These are phyloP conservation scores for Lasiommata megera DNA, from an alignment of 2,888 invertebrate species.

Conservation along the genomic window DNA sequence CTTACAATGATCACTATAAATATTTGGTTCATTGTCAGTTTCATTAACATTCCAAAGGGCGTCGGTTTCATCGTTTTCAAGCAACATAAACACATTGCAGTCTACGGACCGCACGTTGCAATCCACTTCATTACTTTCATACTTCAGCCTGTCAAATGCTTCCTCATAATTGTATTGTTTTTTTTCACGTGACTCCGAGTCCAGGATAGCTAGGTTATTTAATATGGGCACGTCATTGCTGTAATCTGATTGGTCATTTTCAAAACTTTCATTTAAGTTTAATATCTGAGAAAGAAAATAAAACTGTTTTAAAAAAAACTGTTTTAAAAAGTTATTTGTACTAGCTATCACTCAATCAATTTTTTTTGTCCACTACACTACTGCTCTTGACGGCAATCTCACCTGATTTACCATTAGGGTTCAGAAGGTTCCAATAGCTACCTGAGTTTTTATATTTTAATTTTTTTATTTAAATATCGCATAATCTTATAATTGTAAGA, in stretches of 20 bases:
- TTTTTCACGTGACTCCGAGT: background rate
- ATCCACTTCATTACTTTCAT: background rate
- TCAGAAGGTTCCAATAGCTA: background rate
- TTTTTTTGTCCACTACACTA: too few relatives aligned
- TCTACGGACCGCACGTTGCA: background rate
- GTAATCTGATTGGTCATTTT: background rate
- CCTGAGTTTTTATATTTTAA: too few relatives aligned
- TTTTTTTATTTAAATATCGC: too few relatives aligned
- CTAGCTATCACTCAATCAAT: too few relatives aligned
- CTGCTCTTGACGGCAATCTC: too few relatives aligned
- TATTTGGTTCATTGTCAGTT: too few relatives aligned
- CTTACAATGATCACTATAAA: too few relatives aligned
- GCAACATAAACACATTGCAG: background rate
- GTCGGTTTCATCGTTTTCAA: background rate
- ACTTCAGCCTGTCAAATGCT: background rate
- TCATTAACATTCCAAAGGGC: background rate
- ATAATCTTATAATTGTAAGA: too few relatives aligned
- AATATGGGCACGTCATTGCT: background rate
- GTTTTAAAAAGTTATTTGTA: too few relatives aligned
- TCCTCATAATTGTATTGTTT: background rate
- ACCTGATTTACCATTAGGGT: background rate
- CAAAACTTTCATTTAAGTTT: background rate
- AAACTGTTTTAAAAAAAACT: too few relatives aligned
- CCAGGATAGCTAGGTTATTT: background rate
- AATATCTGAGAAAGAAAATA: background rate